phyloP scores from a whole-genome alignment of 1,140 invertebrate genomes.

The Tetramorium simillimum region DNA sequence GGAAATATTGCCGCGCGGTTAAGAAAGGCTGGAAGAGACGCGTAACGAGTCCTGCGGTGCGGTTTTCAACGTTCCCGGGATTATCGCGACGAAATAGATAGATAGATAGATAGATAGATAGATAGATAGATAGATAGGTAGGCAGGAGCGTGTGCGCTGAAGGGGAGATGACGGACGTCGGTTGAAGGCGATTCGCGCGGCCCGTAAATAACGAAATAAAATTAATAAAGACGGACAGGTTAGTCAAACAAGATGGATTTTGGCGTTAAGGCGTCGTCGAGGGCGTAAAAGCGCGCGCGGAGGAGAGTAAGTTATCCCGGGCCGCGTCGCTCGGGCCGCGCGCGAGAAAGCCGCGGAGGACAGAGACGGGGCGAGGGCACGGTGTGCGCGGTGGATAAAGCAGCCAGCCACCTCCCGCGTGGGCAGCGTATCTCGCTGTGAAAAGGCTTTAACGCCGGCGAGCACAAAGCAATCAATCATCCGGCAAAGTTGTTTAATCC shows the following conservation, averaged over 20 bases:
- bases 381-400: conserved; percentile 50
- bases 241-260: conserved; percentile 51
- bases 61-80: conserved; percentile 28
- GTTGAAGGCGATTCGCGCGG: not conserved
- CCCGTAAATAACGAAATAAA: conserved; percentile 32
- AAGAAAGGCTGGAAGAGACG: conserved; percentile 41
- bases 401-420: conserved; percentile 67
- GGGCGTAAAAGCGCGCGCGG: conserved; percentile 18
- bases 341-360: not conserved
- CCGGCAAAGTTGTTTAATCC: conserved; percentile 82
- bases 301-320: conserved; percentile 54
- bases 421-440: conserved; percentile 73
- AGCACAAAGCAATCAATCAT: conserved; percentile 82
- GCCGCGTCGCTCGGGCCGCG: not conserved
- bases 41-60: conserved; percentile 44
- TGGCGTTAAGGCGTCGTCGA: conserved; percentile 16
- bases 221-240: conserved; percentile 46
- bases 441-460: conserved; percentile 80
- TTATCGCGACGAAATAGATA: conserved; percentile 42
- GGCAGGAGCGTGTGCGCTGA: not conserved
- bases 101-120: not conserved
- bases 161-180: conserved; percentile 14
- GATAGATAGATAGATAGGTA: conserved; percentile 1
- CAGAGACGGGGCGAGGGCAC: conserved; percentile 50
- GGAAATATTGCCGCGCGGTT: conserved; percentile 40